These are phyloP conservation scores for Porites rus DNA, from an alignment of 92 coral and sea anemone species.

Conservation along the genomic window DNA sequence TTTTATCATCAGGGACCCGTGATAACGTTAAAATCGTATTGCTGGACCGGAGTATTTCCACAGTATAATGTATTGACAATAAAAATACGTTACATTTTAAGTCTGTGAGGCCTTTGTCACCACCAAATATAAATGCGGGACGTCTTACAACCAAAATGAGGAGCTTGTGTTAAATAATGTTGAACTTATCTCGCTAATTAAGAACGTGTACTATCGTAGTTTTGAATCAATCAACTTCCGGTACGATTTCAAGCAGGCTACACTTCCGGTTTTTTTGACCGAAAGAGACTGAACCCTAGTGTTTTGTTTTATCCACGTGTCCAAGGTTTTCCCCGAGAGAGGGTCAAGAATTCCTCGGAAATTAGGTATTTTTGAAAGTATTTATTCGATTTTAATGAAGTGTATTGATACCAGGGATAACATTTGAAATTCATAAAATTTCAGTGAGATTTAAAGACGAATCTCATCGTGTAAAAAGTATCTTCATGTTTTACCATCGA, in stretches of 20 bases:
- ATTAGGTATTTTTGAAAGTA: neutral
- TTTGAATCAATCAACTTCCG: neutral
- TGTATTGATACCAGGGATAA: neutral
- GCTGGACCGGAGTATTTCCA: neutral
- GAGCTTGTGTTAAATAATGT: neutral
- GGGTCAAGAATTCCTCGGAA: neutral
- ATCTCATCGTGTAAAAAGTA: no score
- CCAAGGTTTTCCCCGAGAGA: neutral
- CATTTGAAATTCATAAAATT: neutral
- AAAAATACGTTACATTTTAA: no score
- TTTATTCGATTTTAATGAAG: neutral
- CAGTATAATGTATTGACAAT: neutral
- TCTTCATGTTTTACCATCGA: neutral
- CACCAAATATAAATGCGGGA: no score
- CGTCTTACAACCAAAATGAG: neutral
- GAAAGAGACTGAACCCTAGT: constrained; percentile 7
- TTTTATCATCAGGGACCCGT: no score
- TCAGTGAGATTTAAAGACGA: neutral
- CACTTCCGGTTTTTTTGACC: neutral
- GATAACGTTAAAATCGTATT: no score
- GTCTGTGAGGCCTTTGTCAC: no score
- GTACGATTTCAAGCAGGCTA: constrained; percentile 19
- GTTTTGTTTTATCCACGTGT: constrained; percentile 14
- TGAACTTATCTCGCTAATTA: no score
- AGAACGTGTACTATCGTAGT: no score